Conservation (phyloP, 1,140 invertebrate species). For the Scaptomyza montana region DNA sequence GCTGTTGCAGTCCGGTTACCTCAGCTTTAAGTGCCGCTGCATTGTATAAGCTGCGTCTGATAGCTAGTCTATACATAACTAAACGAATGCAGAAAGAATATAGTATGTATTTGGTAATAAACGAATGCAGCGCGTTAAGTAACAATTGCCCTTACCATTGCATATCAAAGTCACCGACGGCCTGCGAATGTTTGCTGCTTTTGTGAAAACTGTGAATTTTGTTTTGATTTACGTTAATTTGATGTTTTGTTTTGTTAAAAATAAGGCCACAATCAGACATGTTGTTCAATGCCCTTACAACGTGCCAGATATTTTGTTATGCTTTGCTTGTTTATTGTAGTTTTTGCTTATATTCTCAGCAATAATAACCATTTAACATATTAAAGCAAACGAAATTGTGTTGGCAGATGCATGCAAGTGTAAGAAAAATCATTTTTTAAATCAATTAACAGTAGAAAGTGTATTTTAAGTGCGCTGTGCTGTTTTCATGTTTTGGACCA, state of each 20-base stretch:
- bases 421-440: background rate
- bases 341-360: background rate
- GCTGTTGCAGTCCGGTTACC: constrained; percentile 31
- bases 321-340: background rate
- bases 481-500: background rate
- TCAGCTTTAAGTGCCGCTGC: constrained; percentile 62
- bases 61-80: constrained; percentile 59
- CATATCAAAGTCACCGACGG: constrained; percentile 42
- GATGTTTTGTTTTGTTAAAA: constrained; percentile 8
- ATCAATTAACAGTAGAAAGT: background rate
- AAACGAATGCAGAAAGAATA: constrained; percentile 3
- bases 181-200: constrained; percentile 2
- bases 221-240: background rate
- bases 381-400: background rate
- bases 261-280: constrained; percentile 7
- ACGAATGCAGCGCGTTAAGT: background rate
- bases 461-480: background rate
- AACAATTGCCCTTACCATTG: constrained; percentile 56
- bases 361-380: background rate
- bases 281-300: constrained; percentile 5
- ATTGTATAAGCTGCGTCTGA: constrained; percentile 69
- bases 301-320: background rate
- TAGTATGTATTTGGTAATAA: background rate
- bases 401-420: background rate
- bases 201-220: constrained; percentile 27